Conservation (phyloP, 2,113 vertebrate species). For the Eleginops maclovinus region DNA sequence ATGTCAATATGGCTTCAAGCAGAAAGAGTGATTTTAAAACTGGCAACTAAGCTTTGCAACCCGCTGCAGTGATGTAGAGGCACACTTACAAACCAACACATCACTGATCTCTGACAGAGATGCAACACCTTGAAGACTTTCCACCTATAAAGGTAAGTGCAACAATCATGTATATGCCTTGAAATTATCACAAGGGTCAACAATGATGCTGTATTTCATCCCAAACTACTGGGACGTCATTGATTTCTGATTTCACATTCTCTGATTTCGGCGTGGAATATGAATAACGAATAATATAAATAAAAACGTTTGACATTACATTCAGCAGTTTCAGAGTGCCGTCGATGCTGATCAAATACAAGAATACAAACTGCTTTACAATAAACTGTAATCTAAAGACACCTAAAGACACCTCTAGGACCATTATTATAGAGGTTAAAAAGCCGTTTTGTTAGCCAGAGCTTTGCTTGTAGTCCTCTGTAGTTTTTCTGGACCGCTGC, state of each 20-base stretch:
- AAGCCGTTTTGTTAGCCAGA: not conserved
- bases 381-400: constrained; percentile 8
- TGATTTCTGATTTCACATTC: not conserved
- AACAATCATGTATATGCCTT: constrained; percentile 6
- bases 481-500: not conserved
- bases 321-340: not conserved
- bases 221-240: constrained; percentile 1
- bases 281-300: not conserved
- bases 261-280: not conserved
- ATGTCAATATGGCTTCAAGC: not conserved
- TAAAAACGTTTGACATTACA: not conserved
- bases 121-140: constrained; percentile 4
- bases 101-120: not conserved
- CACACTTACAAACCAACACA: not conserved
- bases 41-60: not conserved
- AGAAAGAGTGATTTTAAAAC: not conserved
- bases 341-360: constrained; percentile 17
- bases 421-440: constrained; percentile 8
- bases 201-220: constrained; percentile 2
- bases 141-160: not conserved
- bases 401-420: constrained; percentile 7
- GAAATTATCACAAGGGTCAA: not conserved
- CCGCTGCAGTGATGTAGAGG: not conserved
- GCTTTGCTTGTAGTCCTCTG: not conserved
- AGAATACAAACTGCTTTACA: constrained; percentile 19